phyloP scores from a whole-genome alignment of 2,888 invertebrate species.

The Baronia brevicornis region DNA sequence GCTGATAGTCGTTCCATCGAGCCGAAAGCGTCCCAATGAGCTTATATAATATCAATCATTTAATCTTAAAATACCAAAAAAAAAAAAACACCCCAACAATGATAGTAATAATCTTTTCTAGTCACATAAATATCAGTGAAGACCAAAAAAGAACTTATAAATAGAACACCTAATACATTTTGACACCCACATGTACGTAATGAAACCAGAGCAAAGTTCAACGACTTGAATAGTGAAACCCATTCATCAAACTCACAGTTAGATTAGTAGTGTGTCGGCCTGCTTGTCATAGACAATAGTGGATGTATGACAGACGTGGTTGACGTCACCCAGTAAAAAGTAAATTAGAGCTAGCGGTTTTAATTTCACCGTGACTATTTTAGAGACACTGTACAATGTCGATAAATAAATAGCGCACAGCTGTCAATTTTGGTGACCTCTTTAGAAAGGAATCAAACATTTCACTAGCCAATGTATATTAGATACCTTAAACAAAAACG shows the following conservation, averaged over 20 bases:
- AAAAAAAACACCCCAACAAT: no score
- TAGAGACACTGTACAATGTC: no score
- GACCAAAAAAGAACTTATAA: conserved; percentile 16
- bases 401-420: no score
- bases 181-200: conserved; percentile 45
- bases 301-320: conserved; percentile 41
- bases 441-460: no score
- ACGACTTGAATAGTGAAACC: conserved; percentile 61
- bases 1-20: no score
- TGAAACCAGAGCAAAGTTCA: conserved; percentile 65
- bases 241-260: conserved; percentile 61
- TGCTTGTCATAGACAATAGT: conserved; percentile 44
- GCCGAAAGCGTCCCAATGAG: no score
- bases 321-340: conserved; percentile 46
- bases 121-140: conserved; percentile 1
- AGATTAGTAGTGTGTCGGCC: conserved; percentile 46
- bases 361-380: conserved; percentile 26
- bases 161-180: conserved; percentile 34
- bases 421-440: conserved; percentile 1
- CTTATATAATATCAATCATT: no score
- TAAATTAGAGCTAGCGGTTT: conserved; percentile 33
- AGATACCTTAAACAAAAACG: no score
- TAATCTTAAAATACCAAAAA: no score
- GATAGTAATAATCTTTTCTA: no score
- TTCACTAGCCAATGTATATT: no score